Evolutionary conservation across 2,888 invertebrate species (phyloP).

Genomic region (Maniola hyperantus): DNA sequence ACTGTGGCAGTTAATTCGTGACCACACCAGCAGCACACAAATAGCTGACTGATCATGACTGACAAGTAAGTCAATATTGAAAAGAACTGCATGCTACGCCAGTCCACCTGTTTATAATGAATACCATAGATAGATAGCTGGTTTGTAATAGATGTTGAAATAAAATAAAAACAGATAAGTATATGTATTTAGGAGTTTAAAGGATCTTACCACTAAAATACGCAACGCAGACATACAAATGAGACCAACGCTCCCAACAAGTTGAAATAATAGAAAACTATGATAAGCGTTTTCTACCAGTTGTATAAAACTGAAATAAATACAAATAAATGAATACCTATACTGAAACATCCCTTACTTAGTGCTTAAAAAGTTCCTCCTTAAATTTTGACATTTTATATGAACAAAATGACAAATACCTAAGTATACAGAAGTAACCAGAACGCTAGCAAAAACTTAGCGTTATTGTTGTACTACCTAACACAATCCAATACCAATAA

Average conservation of each 20-base stretch:
- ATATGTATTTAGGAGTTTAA: background rate
- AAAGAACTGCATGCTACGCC: conserved; percentile 71
- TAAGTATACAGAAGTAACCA: too few species aligned
- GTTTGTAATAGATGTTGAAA: conserved; percentile 35
- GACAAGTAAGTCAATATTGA: conserved; percentile 65
- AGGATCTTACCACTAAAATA: conserved; percentile 58
- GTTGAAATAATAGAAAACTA: conserved; percentile 76
- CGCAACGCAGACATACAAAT: conserved; percentile 74
- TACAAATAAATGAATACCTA: conserved; percentile 38
- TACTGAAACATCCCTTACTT: too few species aligned
- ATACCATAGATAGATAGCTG: background rate
- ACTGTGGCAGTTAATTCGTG: conserved; percentile 75
- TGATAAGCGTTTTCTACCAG: conserved; percentile 76
- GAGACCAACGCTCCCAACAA: conserved; percentile 75
- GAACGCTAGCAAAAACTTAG: too few species aligned
- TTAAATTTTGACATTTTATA: background rate
- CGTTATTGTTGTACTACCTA: too few species aligned
- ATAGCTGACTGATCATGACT: conserved; percentile 78
- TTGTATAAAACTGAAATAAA: conserved; percentile 64
- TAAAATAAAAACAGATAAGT: background rate
- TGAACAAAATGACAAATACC: too few species aligned
- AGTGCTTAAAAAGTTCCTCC: too few species aligned
- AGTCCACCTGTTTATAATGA: conserved; percentile 54
- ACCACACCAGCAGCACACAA: conserved; percentile 81
- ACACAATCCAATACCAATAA: too few species aligned